Evolutionary conservation across 2,113 vertebrate genomes (phyloP), one percentile per base, ranked within the genome.

Genomic region (Calyptomena viridis): DNA sequence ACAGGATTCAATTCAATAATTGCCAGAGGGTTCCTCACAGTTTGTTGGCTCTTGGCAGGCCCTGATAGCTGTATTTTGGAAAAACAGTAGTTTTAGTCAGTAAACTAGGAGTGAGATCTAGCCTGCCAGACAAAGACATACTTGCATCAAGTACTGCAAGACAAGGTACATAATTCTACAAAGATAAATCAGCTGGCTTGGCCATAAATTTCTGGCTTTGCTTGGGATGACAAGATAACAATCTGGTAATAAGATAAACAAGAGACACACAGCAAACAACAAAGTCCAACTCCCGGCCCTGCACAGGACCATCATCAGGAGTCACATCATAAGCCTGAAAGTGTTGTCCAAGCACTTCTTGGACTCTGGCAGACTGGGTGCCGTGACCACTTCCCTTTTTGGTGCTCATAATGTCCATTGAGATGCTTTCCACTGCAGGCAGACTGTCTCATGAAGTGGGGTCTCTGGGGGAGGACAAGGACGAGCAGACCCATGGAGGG

Each of bases 401-500:
- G 23, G 31, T 5, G 1, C 4, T 30, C 15, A 3, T 4, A 4
- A 12, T 7, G 12, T 10, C 15, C 46, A 35, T 1, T 4, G 4
- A 0, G 4, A 27, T 3, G 12, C n/a, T 63, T 35, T 14, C 0
- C 2, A 8, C 13, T 11, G 9, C 23, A 24, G 31, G 11, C 14
- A 24, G 22, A 8, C 28, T 6, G 20, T 5, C 18, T 4, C 1
- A 2, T 1, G 1, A 16, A 0, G 0, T 5, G 28, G 3, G 4
- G 1, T 3, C 2, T 6, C 31, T 4, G 6, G 5, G 7, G 9
- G 6, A 33, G 17, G 6, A 22, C 17, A 31, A 0, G 2, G 20
- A 6, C n/a, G 14, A 50, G 23, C 12, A 50, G 49, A 50, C 4
- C 17, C 0, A 0, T 3, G 12, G 2, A 5, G 6, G 4, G 7